Conservation (phyloP, 1,140 invertebrate genomes). For the Calycopis cecrops region DNA sequence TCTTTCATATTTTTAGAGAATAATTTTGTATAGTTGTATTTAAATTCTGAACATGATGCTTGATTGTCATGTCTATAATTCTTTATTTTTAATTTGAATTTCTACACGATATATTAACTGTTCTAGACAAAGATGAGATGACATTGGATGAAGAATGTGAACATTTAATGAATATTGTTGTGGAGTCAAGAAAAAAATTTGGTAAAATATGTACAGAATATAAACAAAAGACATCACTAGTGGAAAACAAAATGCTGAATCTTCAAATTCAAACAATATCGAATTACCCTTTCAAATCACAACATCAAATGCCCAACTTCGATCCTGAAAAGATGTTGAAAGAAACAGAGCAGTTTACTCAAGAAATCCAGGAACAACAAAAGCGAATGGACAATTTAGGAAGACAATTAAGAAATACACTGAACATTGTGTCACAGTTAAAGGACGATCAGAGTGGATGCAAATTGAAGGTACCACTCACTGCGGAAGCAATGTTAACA, state of each 20-base stretch:
- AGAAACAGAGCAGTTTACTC: conserved; percentile 41
- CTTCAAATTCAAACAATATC: conserved; percentile 43
- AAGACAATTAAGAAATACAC: conserved; percentile 36
- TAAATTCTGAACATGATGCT: no score
- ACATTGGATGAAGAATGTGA: conserved; percentile 50
- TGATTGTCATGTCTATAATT: no score
- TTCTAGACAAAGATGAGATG: conserved; percentile 36
- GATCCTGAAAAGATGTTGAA: conserved; percentile 32
- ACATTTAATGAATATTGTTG: conserved; percentile 53
- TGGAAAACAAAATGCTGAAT: conserved; percentile 54
- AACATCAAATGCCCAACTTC: conserved; percentile 32
- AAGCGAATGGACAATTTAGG: conserved; percentile 38
- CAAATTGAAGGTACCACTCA: conserved; percentile 37
- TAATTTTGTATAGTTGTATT: neutral
- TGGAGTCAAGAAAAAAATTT: conserved; percentile 52
- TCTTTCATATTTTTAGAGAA: no score
- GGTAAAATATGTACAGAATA: conserved; percentile 57
- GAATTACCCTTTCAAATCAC: conserved; percentile 41
- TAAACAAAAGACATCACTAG: conserved; percentile 40
- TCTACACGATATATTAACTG: neutral
- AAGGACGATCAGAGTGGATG: conserved; percentile 38
- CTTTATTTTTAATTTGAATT: neutral
- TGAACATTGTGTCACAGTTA: conserved; percentile 42
- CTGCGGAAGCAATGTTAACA: conserved; percentile 34
- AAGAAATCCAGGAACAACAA: conserved; percentile 36